Evolutionary conservation across 2,888 invertebrate species (phyloP).

Genomic region (Caenorhabditis wallacei): DNA sequence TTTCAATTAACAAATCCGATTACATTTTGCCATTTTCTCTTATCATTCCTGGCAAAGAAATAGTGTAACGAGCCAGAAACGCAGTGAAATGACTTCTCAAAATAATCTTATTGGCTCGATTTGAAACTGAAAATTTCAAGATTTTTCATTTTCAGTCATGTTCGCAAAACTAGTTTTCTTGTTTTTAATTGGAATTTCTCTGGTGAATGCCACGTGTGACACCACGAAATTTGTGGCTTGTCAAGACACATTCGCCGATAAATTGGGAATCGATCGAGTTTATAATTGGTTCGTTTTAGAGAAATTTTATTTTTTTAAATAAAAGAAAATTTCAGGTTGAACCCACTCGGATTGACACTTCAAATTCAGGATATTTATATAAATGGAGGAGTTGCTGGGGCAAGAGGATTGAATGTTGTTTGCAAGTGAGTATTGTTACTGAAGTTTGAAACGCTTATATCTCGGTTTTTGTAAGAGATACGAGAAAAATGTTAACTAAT

Average conservation of each 20-base stretch:
- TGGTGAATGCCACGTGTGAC: slow-evolving; percentile 50
- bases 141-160: background rate
- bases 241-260: slow-evolving; percentile 61
- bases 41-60: background rate
- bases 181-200: background rate
- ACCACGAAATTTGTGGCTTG: slow-evolving; percentile 58
- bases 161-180: background rate
- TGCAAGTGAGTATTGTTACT: slow-evolving; percentile 64
- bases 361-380: slow-evolving; percentile 72
- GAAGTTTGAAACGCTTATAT: too few relatives aligned
- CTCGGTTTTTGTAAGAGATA: background rate
- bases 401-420: slow-evolving; percentile 66
- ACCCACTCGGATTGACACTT: slow-evolving; percentile 66
- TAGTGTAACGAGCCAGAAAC: background rate
- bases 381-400: slow-evolving; percentile 55
- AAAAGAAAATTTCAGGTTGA: slow-evolving; percentile 48
- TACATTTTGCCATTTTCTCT: slow-evolving; percentile 18
- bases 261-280: slow-evolving; percentile 55
- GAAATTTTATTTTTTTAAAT: background rate
- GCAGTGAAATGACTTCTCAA: slow-evolving; percentile 4
- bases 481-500: too few relatives aligned
- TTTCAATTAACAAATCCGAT: slow-evolving; percentile 23
- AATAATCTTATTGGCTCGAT: slow-evolving; percentile 8
- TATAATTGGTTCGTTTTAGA: slow-evolving; percentile 47
- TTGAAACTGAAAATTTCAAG: background rate